Conservation (phyloP, 1,140 invertebrate species). For the Metopolophium dirhodum region DNA sequence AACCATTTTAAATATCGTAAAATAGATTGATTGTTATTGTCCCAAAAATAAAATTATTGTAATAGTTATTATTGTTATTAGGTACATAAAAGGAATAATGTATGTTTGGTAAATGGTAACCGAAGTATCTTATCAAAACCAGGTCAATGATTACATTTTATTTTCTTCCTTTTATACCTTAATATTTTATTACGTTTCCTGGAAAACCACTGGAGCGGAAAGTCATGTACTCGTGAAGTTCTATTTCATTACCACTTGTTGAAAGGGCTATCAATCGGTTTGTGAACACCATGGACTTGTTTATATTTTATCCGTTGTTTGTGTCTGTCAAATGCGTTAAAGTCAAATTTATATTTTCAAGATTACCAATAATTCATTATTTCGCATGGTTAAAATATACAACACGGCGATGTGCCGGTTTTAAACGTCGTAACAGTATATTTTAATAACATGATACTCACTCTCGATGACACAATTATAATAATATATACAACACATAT, state of each 20-base stretch:
- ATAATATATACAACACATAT: background rate
- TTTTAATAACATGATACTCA: background rate
- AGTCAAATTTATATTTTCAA: background rate
- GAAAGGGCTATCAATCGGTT: too few species aligned
- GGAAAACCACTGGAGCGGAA: background rate
- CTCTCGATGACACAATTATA: background rate
- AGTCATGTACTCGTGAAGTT: too few species aligned
- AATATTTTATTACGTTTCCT: background rate
- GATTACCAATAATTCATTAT: background rate
- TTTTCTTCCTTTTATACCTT: background rate
- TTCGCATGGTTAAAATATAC: background rate
- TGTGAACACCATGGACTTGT: background rate
- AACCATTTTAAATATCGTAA: too few species aligned
- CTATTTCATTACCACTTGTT: too few species aligned
- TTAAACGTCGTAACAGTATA: background rate
- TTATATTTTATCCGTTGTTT: background rate
- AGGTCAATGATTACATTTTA: background rate
- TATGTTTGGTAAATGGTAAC: background rate
- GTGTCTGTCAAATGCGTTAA: background rate
- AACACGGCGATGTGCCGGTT: background rate
- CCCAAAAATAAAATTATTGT: too few species aligned
- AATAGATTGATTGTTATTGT: too few species aligned
- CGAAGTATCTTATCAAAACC: background rate
- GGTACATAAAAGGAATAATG: too few species aligned
- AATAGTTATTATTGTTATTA: too few species aligned